Conservation (phyloP, 2,888 invertebrate genomes). For the Charanyca ferruginea region DNA sequence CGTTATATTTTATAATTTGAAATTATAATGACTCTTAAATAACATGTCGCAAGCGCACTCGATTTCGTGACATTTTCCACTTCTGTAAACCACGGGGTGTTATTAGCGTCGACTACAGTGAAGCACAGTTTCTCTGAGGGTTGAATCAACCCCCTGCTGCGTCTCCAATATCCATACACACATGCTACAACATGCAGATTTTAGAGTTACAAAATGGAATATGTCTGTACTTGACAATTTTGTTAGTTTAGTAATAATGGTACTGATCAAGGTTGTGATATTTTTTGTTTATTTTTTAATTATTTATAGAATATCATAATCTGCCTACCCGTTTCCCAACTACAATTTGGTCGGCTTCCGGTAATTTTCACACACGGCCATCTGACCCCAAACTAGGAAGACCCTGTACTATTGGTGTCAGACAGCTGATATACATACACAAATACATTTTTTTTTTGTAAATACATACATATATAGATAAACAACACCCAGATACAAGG, state of each 20-base stretch:
- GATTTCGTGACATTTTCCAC: constrained; percentile 77
- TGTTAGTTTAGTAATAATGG: constrained; percentile 17
- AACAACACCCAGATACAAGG: too few relatives aligned
- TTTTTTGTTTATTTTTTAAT: too few relatives aligned
- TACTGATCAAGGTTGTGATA: background rate
- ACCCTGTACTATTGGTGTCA: too few relatives aligned
- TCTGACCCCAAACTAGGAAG: too few relatives aligned
- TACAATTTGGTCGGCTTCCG: too few relatives aligned
- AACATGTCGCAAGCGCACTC: constrained; percentile 35
- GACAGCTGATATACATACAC: too few relatives aligned
- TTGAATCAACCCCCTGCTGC: constrained; percentile 72
- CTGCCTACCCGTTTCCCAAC: too few relatives aligned
- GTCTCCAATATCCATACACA: constrained; percentile 74
- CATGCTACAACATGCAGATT: constrained; percentile 72
- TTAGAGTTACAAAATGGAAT: constrained; percentile 40
- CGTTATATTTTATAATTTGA: constrained; percentile 7
- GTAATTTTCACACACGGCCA: too few relatives aligned
- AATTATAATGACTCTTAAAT: background rate
- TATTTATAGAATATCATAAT: too few relatives aligned
- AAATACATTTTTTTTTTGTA: too few relatives aligned
- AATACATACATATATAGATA: too few relatives aligned
- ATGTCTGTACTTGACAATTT: constrained; percentile 45
- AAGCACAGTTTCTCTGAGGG: constrained; percentile 57
- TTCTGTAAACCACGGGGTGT: constrained; percentile 79
- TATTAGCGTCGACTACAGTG: constrained; percentile 67